Percentiles rank a stretch among this genome's conserved stretches.
These are phyloP conservation scores for Trachurus trachurus DNA, from an alignment of 2,797 vertebrate genomes.

Conservation along the genomic window DNA sequence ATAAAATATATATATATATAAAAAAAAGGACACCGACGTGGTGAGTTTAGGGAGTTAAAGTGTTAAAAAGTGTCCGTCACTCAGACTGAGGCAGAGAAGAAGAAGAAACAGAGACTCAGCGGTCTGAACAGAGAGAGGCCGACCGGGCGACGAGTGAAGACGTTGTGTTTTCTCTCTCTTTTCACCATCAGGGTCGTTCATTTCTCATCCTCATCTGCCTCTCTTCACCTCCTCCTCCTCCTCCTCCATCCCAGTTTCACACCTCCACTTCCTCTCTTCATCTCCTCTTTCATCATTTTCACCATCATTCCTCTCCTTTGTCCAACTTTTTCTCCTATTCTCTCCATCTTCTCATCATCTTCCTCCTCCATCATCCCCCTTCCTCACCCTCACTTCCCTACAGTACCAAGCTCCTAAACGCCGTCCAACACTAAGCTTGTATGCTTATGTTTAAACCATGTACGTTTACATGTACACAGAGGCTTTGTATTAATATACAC, in stretches of 20 bases:
- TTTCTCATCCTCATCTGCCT: slow-evolving; percentile 54
- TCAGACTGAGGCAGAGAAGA: slow-evolving; percentile 55
- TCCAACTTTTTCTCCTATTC: neutral
- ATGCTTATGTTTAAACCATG: neutral
- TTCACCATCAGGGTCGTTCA: slow-evolving; percentile 58
- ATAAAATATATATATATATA: too few species aligned
- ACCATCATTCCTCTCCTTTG: neutral
- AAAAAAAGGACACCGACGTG: neutral
- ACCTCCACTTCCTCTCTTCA: neutral
- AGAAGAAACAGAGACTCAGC: slow-evolving; percentile 54
- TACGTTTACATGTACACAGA: neutral
- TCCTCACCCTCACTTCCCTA: neutral
- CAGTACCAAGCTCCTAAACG: too few species aligned
- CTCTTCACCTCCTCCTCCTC: slow-evolving; percentile 36
- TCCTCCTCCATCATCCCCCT: neutral
- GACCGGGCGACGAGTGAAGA: slow-evolving; percentile 71
- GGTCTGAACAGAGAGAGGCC: slow-evolving; percentile 43
- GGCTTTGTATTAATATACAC: neutral
- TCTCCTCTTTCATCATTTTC: neutral
- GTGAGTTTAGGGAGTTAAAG: slow-evolving; percentile 25
- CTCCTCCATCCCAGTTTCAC: neutral
- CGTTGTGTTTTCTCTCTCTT: slow-evolving; percentile 74
- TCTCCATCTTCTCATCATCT: neutral
- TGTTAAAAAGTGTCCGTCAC: slow-evolving; percentile 57
- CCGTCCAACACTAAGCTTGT: neutral